Evolutionary conservation across 2,113 vertebrate genomes (phyloP).

Genomic region (Plotosus lineatus): DNA sequence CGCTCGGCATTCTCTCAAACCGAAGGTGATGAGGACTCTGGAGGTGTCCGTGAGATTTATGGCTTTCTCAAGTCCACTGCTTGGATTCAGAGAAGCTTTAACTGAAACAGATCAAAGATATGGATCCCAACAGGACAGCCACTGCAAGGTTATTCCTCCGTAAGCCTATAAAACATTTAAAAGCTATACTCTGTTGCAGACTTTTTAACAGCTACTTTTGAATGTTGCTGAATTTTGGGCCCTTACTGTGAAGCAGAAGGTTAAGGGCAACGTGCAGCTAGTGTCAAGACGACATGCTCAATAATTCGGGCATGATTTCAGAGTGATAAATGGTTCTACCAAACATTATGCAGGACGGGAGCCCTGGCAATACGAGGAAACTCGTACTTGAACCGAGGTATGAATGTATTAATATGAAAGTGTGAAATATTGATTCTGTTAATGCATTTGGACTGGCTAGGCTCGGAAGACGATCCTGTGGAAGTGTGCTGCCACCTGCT

Average conservation of each 20-base stretch:
- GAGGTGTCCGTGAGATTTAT: slow-evolving; percentile 57
- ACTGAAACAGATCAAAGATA: slow-evolving; percentile 66
- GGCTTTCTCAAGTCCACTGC: slow-evolving; percentile 48
- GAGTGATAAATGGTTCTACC: slow-evolving; percentile 51
- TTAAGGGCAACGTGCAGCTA: slow-evolving; percentile 44
- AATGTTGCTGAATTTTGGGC: slow-evolving; percentile 40
- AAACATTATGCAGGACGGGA: slow-evolving; percentile 42
- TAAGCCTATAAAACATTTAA: slow-evolving; percentile 53
- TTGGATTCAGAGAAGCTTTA: slow-evolving; percentile 51
- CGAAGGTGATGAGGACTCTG: slow-evolving; percentile 58
- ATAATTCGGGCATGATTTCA: slow-evolving; percentile 44
- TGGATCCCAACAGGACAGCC: slow-evolving; percentile 61
- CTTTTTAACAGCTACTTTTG: slow-evolving; percentile 41
- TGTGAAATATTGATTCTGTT: slow-evolving; percentile 69
- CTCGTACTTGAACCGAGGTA: slow-evolving; percentile 50
- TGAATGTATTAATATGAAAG: slow-evolving; percentile 69
- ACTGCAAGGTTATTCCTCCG: slow-evolving; percentile 61
- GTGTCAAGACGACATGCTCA: slow-evolving; percentile 40
- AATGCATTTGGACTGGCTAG: slow-evolving; percentile 57
- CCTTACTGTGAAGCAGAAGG: slow-evolving; percentile 30
- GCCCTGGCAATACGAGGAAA: not conserved
- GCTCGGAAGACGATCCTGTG: slow-evolving; percentile 59
- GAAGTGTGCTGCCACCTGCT: slow-evolving; percentile 60
- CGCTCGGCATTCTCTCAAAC: slow-evolving; percentile 40
- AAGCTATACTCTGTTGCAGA: slow-evolving; percentile 39